phyloP scores from a whole-genome alignment of 2,113 vertebrate species.

The Leucopternis melanops region DNA sequence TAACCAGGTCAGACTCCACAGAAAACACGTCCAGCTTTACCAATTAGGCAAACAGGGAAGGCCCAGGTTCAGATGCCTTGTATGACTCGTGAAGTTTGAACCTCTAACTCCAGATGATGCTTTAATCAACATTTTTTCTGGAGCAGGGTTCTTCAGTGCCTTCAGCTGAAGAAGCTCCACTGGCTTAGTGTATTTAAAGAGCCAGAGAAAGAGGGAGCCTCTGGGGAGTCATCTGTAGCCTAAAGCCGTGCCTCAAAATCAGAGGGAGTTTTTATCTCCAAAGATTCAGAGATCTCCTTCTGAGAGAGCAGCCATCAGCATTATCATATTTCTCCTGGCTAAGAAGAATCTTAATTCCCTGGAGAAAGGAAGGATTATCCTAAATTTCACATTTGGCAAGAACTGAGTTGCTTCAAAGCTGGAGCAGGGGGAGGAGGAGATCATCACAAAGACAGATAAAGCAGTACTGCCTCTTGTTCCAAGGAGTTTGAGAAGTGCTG shows the following conservation, averaged over 20 bases:
- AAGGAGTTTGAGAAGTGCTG: neutral
- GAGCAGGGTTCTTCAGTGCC: neutral
- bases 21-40: neutral
- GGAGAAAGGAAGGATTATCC: neutral
- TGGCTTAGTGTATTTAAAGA: neutral
- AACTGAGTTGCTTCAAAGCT: neutral
- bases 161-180: neutral
- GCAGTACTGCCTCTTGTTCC: neutral
- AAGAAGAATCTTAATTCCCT: neutral
- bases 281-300: neutral
- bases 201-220: neutral
- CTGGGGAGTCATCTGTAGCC: neutral
- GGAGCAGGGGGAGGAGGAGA: neutral
- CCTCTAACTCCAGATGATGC: neutral
- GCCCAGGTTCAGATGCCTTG: neutral
- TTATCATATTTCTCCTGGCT: neutral
- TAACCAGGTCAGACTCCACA: neutral
- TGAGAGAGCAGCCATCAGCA: neutral
- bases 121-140: neutral
- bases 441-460: neutral
- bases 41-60: neutral
- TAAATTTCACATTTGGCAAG: neutral
- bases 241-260: neutral
- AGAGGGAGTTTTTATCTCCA: neutral
- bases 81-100: neutral